Evolutionary conservation across 2,888 invertebrate genomes (phyloP).

Genomic region (Helleia helle): DNA sequence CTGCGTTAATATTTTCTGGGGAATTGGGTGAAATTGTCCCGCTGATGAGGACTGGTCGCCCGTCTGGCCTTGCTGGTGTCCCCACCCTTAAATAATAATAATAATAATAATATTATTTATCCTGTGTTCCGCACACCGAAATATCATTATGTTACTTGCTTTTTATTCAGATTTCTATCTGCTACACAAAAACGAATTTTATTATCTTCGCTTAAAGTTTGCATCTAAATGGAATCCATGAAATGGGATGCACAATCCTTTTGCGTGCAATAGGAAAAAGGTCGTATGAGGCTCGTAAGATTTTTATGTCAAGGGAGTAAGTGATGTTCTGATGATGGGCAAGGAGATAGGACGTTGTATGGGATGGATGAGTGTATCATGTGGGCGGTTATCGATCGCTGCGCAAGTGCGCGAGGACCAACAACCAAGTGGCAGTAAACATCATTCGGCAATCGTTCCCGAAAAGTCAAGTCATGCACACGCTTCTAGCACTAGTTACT

Average conservation of each 20-base stretch:
- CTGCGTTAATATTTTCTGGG: too few relatives aligned
- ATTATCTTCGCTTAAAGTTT: background rate
- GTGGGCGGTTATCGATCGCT: slow-evolving; percentile 69
- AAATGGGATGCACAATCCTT: slow-evolving; percentile 6
- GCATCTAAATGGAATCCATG: too few relatives aligned
- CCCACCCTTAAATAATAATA: too few relatives aligned
- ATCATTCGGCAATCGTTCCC: slow-evolving; percentile 31
- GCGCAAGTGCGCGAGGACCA: slow-evolving; percentile 53
- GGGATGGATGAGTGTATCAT: slow-evolving; percentile 28
- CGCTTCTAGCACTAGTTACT: slow-evolving; percentile 31
- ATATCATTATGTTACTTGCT: too few relatives aligned
- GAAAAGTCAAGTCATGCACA: slow-evolving; percentile 37
- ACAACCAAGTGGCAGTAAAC: slow-evolving; percentile 36
- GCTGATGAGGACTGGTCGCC: too few relatives aligned
- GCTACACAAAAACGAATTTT: background rate
- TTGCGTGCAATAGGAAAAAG: background rate
- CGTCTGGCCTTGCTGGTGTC: too few relatives aligned
- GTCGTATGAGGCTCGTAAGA: background rate
- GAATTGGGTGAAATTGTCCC: too few relatives aligned
- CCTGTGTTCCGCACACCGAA: too few relatives aligned
- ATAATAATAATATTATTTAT: too few relatives aligned
- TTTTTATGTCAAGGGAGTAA: background rate
- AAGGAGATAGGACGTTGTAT: slow-evolving; percentile 7
- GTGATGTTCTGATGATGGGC: background rate
- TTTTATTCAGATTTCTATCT: background rate